Base-by-base conservation (phyloP, 2,888 invertebrate genomes). In the Thecocarcelia acutangulata region DNA sequence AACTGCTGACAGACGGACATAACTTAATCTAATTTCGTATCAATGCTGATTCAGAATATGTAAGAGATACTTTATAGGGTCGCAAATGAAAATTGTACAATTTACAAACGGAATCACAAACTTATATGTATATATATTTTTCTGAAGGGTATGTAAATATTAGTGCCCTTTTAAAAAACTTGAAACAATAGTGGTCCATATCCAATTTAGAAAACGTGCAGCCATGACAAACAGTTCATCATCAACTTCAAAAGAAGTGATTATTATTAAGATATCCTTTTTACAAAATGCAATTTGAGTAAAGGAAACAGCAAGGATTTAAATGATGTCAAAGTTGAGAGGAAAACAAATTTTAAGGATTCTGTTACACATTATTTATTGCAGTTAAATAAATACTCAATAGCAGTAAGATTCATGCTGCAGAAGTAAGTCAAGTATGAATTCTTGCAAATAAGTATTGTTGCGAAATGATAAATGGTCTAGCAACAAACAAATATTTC, bases 301-400 rank as follows among this genome's bases (percentile, higher is more conserved):
- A 58, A 6, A 37, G 24, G 33, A 66, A 13, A 68, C 44, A 8
- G 9, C 4, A 33, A 33, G 54, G 56, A 48, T 76, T 81, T 73
- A 81, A 77, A 77, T 81, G 68, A 73, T 77, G 58, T 73, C 19
- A 48, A 73, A 77, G 61, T 50, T 77, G 50, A 44, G 42, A 33
- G 24, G 48, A 52, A 44, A 33, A 28, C 21, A 52, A 44, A 42
- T 59, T 68, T 75, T 68, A 52, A 61, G 21, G 19, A 69, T 46
- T 37, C 54, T 54, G 37, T 68, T 52, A 44, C 46, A 33, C 66
- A 59, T 68, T 68, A 73, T 52, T 63, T 63, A 11, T 73, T 63
- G 28, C 54, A 12, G 6, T 19, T 52, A 70, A 70, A 64, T 48
- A 63, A 77, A 77, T 77, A 50, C 50, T 70, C 42, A 64, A 64